phyloP scores from a whole-genome alignment of 2,888 invertebrate genomes.

The Microctonus brassicae region DNA sequence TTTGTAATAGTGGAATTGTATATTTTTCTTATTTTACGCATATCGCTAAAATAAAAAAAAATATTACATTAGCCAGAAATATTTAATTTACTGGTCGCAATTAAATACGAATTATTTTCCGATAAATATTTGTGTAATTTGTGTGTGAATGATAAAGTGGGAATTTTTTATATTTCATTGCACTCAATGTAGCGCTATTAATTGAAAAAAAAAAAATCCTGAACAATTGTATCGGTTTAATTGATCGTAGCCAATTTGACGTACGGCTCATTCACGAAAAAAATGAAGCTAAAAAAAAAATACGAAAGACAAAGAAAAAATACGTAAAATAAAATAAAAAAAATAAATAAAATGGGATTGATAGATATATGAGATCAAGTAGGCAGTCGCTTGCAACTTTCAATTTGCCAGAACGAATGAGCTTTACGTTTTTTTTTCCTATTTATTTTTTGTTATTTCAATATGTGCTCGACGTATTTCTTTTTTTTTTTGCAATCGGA shows the following conservation, averaged over 20 bases:
- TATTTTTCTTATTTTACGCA: constrained; percentile 17
- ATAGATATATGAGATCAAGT: constrained; percentile 22
- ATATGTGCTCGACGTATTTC: neutral
- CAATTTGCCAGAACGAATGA: constrained; percentile 24
- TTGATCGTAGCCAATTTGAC: constrained; percentile 30
- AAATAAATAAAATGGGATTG: neutral
- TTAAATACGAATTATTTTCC: neutral
- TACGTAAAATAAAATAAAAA: too few species aligned
- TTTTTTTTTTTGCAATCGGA: neutral
- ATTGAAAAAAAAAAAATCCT: constrained; percentile 25
- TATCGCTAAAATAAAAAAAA: too few species aligned
- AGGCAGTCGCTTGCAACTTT: constrained; percentile 22
- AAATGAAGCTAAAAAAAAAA: neutral
- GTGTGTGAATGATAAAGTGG: neutral
- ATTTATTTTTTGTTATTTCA: neutral
- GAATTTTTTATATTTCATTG: neutral
- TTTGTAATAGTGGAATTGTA: neutral
- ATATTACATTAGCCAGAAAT: neutral
- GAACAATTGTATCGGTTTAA: constrained; percentile 30
- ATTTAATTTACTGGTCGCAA: too few species aligned
- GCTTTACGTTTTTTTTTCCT: constrained; percentile 18
- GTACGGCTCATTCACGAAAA: constrained; percentile 5
- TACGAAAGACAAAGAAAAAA: neutral
- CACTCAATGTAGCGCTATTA: constrained; percentile 12
- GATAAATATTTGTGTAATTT: neutral